Evolutionary conservation across 30 jellyfish, hydroid and myxozoan species (phyloP).

Genomic region (Pelagia noctiluca): DNA sequence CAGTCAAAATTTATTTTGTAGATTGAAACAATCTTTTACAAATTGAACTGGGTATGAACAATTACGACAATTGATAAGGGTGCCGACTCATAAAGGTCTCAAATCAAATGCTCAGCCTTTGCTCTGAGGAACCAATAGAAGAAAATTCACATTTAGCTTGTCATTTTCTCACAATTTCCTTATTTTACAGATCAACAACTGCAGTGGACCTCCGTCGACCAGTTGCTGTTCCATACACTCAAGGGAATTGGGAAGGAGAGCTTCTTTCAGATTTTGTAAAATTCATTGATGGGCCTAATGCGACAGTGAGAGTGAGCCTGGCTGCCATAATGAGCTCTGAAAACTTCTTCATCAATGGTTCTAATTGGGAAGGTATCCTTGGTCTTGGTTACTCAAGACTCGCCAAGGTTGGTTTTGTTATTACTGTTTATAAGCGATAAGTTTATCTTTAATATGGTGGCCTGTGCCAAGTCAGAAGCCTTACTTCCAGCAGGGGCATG

Average conservation of each 20-base stretch:
- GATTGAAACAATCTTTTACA: no score
- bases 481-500: no score
- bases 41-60: no score
- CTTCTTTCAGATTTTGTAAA: constrained; percentile 90
- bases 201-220: constrained; percentile 88
- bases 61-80: no score
- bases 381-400: constrained; percentile 98
- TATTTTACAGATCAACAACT: constrained; percentile 79
- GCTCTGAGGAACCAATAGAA: no score
- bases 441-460: not conserved
- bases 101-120: no score
- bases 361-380: constrained; percentile 99
- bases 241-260: constrained; percentile 99
- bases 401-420: constrained; percentile 87
- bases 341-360: constrained; percentile 94
- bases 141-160: no score
- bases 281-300: constrained; percentile 95
- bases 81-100: no score
- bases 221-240: constrained; percentile 99
- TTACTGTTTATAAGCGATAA: not conserved
- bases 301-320: constrained; percentile 87
- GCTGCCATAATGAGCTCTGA: constrained; percentile 95
- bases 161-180: no score
- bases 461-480: no score
- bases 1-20: no score